phyloP scores from a whole-genome alignment of 2,888 invertebrate genomes.

The Epinotia brunnichana region DNA sequence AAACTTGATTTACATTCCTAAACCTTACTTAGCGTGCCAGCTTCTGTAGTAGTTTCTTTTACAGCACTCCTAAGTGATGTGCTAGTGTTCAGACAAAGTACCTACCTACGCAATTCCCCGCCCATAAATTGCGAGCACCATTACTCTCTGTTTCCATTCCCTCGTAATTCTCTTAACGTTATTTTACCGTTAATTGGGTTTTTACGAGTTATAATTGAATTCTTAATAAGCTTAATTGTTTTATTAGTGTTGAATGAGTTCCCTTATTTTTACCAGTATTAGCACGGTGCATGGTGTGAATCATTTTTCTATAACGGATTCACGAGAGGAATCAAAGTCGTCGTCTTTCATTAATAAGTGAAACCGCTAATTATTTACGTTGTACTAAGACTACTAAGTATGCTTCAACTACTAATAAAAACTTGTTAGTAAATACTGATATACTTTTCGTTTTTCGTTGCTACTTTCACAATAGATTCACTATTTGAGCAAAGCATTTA shows the following conservation, averaged over 20 bases:
- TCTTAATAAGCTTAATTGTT: slow-evolving; percentile 23
- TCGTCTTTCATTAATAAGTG: too few species aligned
- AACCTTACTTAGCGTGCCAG: not conserved
- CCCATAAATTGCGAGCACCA: slow-evolving; percentile 8
- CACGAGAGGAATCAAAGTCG: too few species aligned
- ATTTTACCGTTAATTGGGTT: slow-evolving; percentile 17
- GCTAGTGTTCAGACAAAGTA: not conserved
- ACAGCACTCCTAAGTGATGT: not conserved
- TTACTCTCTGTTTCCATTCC: slow-evolving; percentile 17
- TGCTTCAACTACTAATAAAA: too few species aligned
- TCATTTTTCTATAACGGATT: too few species aligned
- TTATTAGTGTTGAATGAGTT: slow-evolving; percentile 1
- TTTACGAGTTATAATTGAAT: slow-evolving; percentile 28
- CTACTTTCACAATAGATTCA: too few species aligned
- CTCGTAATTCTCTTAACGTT: slow-evolving; percentile 16
- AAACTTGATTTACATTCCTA: not conserved
- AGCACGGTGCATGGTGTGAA: not conserved
- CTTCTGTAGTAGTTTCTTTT: not conserved
- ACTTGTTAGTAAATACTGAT: too few species aligned
- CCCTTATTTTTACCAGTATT: not conserved
- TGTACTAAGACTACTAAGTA: too few species aligned
- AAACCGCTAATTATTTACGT: too few species aligned
- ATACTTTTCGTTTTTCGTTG: too few species aligned
- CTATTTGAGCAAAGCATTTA: too few species aligned
- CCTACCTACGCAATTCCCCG: too few species aligned